phyloP scores from a whole-genome alignment of 2,888 invertebrate species.

The Helicoverpa assulta region DNA sequence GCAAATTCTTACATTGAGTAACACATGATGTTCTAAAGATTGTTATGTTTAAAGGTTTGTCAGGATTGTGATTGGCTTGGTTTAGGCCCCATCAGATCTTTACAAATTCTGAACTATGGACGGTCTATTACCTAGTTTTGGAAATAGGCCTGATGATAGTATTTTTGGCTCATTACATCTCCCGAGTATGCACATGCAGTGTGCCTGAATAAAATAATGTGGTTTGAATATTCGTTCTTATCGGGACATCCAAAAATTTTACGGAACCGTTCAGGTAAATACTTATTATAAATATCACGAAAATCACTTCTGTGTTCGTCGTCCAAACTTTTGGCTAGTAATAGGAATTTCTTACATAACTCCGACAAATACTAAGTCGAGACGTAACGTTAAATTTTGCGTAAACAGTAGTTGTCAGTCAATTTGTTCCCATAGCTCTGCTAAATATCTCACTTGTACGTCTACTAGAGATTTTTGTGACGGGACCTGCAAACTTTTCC shows the following conservation, averaged over 20 bases:
- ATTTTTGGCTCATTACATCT: no score
- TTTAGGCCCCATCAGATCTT: background rate
- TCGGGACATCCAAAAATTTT: background rate
- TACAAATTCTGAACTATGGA: no score
- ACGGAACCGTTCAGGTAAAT: background rate
- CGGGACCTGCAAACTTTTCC: background rate
- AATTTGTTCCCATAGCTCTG: constrained; percentile 24
- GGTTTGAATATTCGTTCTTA: no score
- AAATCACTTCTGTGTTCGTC: background rate
- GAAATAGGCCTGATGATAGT: no score
- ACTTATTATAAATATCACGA: background rate
- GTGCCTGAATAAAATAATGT: no score
- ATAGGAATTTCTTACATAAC: constrained; percentile 24
- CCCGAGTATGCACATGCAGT: no score
- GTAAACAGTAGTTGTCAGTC: constrained; percentile 22
- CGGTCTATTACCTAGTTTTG: no score
- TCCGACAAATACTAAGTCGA: constrained; percentile 1
- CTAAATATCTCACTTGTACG: constrained; percentile 24
- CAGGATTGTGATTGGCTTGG: background rate
- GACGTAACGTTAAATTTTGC: constrained; percentile 24
- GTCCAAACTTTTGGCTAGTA: background rate
- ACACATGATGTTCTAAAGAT: constrained; percentile 33
- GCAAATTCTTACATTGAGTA: constrained; percentile 45
- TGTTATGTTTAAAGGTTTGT: constrained; percentile 9
- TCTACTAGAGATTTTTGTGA: constrained; percentile 17